Evolutionary conservation across 1,140 invertebrate species (phyloP), one percentile per base, ranked within the genome.

Genomic region (Drosophila mojavensis): DNA sequence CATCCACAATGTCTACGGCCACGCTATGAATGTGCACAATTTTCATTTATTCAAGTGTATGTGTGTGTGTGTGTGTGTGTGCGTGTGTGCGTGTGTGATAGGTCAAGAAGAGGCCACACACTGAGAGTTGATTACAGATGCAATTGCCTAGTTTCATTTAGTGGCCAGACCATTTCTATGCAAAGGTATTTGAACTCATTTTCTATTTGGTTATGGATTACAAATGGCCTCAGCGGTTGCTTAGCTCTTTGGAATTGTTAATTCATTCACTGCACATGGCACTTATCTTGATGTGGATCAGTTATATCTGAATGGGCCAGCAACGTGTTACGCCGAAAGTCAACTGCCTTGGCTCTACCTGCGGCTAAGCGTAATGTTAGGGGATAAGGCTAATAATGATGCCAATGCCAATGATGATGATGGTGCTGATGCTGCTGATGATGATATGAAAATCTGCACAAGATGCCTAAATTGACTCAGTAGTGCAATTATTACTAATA

Each of bases 401-500:
- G 43, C 43, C 15, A 45, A 45, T 36, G 26, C 24, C 36, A 17
- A 15, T 41, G 17, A 20, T 39, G 50, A n/a, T 53, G 28, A 33
- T 65, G 61, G 1, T 28, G 28, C 1, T 28, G 28, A 4, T 30
- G 28, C 0, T 30, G 28, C 28, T 30, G 28, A 24, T 24, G 20
- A 11, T 28, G 62, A 41, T 43, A 24, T 56, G 33, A 33, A 47
- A 60, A 73, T 73, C 70, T 81, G 75, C 55, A 67, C 50, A 69
- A 78, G 83, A 88, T 74, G 74, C 81, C 72, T 80, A 88, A 88
- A 83, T 88, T 89, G 86, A 75, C 83, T 88, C 83, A 39, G 83
- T 80, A 83, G 83, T 89, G 79, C 84, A 88, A 89, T 88, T 88
- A 88, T 88, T 88, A 74, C 84, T 88, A 88, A 88, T 88, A 88